Conservation (phyloP, 2,113 vertebrate genomes). For the Euleptes europaea region DNA sequence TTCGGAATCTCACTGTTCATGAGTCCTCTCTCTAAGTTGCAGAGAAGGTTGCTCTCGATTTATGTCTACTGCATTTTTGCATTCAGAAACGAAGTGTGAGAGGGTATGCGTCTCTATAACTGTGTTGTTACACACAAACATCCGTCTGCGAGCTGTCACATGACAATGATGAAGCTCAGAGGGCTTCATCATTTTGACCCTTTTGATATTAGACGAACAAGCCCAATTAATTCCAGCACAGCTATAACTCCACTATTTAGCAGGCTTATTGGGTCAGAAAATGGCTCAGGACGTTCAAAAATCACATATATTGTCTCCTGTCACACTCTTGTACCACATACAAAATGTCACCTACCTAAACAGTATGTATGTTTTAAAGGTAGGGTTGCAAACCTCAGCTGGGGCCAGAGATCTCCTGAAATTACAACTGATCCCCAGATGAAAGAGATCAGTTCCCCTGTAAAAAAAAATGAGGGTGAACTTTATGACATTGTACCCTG, state of each 20-base stretch:
- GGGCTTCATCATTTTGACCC: slow-evolving; percentile 4
- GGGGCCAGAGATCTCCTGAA: too few species aligned
- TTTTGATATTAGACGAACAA: not conserved
- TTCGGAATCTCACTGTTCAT: not conserved
- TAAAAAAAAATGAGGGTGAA: too few species aligned
- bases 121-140: not conserved
- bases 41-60: not conserved
- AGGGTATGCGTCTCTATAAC: not conserved
- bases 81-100: not conserved
- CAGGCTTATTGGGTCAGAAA: slow-evolving; percentile 6
- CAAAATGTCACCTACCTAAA: slow-evolving; percentile 11
- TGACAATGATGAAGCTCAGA: slow-evolving; percentile 1
- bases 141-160: not conserved
- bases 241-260: not conserved
- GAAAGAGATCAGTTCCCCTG: too few species aligned
- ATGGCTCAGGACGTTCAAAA: not conserved
- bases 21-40: not conserved
- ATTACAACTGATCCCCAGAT: too few species aligned
- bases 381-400: not conserved
- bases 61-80: not conserved
- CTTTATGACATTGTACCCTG: too few species aligned
- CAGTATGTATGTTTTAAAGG: not conserved
- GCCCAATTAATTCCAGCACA: not conserved
- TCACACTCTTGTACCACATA: slow-evolving; percentile 12
- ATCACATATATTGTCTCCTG: not conserved